Conservation (phyloP, 1,140 invertebrate genomes). For the Samia ricini region DNA sequence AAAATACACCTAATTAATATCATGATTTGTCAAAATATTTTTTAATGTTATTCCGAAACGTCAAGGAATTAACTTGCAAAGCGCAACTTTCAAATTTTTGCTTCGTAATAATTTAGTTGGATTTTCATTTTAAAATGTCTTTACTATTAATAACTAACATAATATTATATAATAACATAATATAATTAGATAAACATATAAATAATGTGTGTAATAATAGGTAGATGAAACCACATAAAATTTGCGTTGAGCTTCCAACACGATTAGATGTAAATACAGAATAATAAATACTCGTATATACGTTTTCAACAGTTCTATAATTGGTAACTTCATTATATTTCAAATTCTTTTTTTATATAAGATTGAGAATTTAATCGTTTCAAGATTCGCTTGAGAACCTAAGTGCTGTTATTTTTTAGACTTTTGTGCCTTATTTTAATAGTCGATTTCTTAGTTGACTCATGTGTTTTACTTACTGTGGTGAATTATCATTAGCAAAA, state of each 20-base stretch:
- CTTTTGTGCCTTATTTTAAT: conserved; percentile 56
- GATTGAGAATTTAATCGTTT: neutral
- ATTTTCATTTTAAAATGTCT: neutral
- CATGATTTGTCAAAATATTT: neutral
- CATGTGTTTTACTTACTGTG: neutral
- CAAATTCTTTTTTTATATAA: neutral
- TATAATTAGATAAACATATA: conserved; percentile 17
- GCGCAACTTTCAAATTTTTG: neutral
- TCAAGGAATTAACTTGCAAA: neutral
- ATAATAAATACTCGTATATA: conserved; percentile 30
- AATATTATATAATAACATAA: neutral
- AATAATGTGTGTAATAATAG: conserved; percentile 41
- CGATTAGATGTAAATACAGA: conserved; percentile 76
- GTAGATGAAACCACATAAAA: conserved; percentile 66
- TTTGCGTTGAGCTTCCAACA: conserved; percentile 77
- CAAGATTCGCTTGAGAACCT: conserved; percentile 15
- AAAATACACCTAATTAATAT: too few relatives aligned
- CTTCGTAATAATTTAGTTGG: neutral
- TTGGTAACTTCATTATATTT: neutral
- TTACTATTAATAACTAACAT: neutral
- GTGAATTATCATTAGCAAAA: too few relatives aligned
- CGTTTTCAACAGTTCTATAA: neutral
- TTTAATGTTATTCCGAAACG: neutral
- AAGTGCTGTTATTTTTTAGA: conserved; percentile 27
- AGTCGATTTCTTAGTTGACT: neutral